Evolutionary conservation across 2,113 vertebrate species (phyloP).

Genomic region (Salminus brasiliensis): DNA sequence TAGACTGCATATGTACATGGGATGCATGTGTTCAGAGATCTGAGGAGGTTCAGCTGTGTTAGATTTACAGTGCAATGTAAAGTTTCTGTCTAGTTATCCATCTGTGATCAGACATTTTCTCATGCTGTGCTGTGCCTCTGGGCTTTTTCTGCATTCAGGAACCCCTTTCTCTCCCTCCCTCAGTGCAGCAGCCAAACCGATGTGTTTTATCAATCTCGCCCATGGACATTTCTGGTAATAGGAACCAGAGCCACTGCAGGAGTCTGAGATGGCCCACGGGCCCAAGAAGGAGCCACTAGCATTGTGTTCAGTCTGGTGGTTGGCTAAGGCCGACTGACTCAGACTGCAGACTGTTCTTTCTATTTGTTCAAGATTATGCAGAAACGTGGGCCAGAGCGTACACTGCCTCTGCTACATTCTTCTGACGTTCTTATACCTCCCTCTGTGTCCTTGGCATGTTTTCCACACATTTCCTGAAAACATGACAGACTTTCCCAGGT

Average conservation of each 20-base stretch:
- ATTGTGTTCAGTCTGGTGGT: conserved; percentile 6
- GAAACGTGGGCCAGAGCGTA: conserved; percentile 16
- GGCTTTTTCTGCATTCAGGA: conserved; percentile 2
- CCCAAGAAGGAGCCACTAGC: conserved; percentile 9
- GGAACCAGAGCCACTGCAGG: conserved; percentile 35
- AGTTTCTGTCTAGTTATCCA: neutral
- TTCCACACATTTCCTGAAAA: conserved; percentile 23
- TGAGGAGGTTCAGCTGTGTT: conserved; percentile 12
- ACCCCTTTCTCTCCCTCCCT: conserved; percentile 4
- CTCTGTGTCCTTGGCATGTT: conserved; percentile 26
- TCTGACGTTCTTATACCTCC: neutral
- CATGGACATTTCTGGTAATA: conserved; percentile 38
- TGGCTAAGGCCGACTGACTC: conserved; percentile 13
- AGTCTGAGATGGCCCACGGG: conserved; percentile 30
- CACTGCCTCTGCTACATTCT: conserved; percentile 14
- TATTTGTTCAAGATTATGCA: conserved; percentile 27
- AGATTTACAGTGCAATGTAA: conserved; percentile 14
- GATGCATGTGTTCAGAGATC: too few relatives aligned
- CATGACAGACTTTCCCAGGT: conserved; percentile 1
- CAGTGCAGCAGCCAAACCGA: conserved; percentile 13
- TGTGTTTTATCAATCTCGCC: conserved; percentile 39
- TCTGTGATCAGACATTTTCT: conserved; percentile 32
- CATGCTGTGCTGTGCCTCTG: conserved; percentile 23
- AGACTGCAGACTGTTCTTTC: conserved; percentile 22
- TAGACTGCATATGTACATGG: neutral